Conservation (phyloP, 2,797 vertebrate species). For the Galago senegalensis region DNA sequence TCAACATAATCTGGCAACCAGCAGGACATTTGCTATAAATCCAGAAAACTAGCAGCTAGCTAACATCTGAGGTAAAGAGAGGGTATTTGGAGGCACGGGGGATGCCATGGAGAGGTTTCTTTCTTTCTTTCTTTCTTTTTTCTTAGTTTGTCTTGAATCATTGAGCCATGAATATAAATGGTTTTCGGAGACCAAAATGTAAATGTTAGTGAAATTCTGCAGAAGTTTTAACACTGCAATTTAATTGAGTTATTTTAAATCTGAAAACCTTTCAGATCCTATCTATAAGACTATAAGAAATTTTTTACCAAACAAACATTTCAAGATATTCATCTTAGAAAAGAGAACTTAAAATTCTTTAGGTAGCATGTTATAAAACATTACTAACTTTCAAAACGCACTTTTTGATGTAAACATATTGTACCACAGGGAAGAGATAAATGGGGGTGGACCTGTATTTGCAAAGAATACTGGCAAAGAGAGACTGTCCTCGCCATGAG, state of each 20-base stretch:
- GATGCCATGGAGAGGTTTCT: not conserved
- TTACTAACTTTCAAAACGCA: not conserved
- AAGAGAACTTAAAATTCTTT: not conserved
- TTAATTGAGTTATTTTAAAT: slow-evolving; percentile 10
- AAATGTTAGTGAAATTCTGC: slow-evolving; percentile 8
- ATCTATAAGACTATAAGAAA: not conserved
- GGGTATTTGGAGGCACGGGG: not conserved
- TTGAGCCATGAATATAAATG: not conserved
- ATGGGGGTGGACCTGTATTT: not conserved
- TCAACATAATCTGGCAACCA: slow-evolving; percentile 59
- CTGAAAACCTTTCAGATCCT: not conserved
- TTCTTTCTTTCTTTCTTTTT: no score
- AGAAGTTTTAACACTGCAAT: slow-evolving; percentile 26
- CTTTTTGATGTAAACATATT: not conserved
- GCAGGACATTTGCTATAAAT: slow-evolving; percentile 52
- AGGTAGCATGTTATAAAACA: not conserved
- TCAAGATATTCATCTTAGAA: not conserved
- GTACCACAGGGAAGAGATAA: not conserved
- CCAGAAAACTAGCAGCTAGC: slow-evolving; percentile 50
- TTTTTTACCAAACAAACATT: not conserved
- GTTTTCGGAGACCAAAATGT: slow-evolving; percentile 23
- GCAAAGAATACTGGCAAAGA: accelerated
- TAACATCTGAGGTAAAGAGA: slow-evolving; percentile 35
- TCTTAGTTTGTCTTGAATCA: slow-evolving; percentile 1
- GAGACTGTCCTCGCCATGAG: not conserved